phyloP scores from a whole-genome alignment of 1,140 invertebrate genomes.

The Drosophila pseudoananassae region DNA sequence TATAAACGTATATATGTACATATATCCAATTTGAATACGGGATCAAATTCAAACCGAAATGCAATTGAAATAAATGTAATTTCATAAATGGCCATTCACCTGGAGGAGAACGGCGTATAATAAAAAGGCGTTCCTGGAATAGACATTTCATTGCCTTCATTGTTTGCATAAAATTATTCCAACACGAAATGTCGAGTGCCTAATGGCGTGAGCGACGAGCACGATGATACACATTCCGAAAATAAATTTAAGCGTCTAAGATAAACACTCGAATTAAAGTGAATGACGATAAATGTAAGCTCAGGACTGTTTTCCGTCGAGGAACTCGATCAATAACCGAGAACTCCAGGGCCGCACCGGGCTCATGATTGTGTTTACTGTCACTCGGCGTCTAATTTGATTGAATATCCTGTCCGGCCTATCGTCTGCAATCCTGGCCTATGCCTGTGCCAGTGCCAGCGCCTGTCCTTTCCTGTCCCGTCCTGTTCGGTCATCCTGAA shows the following conservation, averaged over 20 bases:
- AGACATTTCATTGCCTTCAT: constrained; percentile 29
- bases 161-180: constrained; percentile 39
- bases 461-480: neutral
- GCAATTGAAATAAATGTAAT: constrained; percentile 46
- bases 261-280: constrained; percentile 37
- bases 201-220: constrained; percentile 2
- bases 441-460: neutral
- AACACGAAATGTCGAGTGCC: constrained; percentile 3
- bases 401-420: constrained; percentile 49
- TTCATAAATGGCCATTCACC: constrained; percentile 15
- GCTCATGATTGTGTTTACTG: constrained; percentile 62
- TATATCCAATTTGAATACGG: constrained; percentile 29
- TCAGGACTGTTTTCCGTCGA: constrained; percentile 21
- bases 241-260: constrained; percentile 17
- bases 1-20: neutral
- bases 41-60: constrained; percentile 36
- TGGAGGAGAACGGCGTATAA: neutral
- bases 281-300: constrained; percentile 18
- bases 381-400: constrained; percentile 65
- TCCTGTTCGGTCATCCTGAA: constrained; percentile 8
- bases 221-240: constrained; percentile 3
- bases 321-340: constrained; percentile 55
- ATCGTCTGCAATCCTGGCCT: constrained; percentile 1
- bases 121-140: constrained; percentile 32
- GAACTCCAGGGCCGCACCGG: constrained; percentile 1